Conservation (phyloP, 2,113 vertebrate species). For the Takifugu bimaculatus region DNA sequence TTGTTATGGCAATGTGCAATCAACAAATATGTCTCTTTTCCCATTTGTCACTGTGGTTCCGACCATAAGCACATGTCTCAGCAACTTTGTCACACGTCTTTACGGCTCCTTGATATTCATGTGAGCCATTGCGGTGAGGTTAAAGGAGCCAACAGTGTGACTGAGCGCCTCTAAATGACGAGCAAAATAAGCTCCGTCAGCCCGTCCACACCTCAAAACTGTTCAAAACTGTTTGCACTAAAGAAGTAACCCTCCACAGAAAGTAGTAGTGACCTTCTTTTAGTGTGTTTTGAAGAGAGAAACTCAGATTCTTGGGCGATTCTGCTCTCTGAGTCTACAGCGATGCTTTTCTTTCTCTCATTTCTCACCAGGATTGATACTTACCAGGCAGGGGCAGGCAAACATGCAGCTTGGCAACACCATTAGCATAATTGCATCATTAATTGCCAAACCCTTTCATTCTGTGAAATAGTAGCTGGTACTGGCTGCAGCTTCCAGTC, state of each 20-base stretch:
- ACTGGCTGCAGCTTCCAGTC: conserved; percentile 47
- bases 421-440: conserved; percentile 76
- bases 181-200: conserved; percentile 39
- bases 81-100: conserved; percentile 4
- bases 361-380: conserved; percentile 58
- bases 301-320: background rate
- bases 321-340: conserved; percentile 13
- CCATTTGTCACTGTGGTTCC: conserved; percentile 32
- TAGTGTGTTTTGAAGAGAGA: conserved; percentile 10
- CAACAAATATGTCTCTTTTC: conserved; percentile 13
- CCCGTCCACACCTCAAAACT: background rate
- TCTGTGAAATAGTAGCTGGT: conserved; percentile 61
- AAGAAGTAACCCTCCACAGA: background rate
- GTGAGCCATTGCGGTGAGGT: conserved; percentile 16
- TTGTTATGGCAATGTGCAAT: conserved; percentile 27
- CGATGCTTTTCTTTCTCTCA: conserved; percentile 36
- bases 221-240: background rate
- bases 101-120: conserved; percentile 10
- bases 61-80: background rate
- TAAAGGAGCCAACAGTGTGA: conserved; percentile 10
- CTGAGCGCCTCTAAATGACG: conserved; percentile 8
- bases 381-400: conserved; percentile 44
- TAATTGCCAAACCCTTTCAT: conserved; percentile 69
- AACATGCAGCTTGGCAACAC: conserved; percentile 43
- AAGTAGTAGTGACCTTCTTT: background rate